Evolutionary conservation across 2,888 invertebrate species (phyloP), one percentile per base, ranked within the genome.

Genomic region (Odontocerum albicorne): DNA sequence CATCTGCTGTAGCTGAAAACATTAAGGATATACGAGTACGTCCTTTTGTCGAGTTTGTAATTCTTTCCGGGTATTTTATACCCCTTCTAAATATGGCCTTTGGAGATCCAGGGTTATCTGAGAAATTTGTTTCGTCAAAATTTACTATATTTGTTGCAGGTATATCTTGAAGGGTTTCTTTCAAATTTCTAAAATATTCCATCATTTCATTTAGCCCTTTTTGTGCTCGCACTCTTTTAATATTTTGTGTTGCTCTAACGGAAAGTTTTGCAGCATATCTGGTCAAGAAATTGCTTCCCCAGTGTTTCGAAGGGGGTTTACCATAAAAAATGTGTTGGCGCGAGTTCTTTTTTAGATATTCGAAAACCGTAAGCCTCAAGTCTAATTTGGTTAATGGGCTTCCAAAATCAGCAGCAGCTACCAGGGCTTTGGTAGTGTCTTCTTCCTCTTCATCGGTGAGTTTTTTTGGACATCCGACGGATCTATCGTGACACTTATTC

Each of bases 111-210:
- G 38, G 38, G 17, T 38, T 13, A 13, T 38, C 38, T 7, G 6
- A 16, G n/a, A 38, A 38, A 38, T 38, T 38, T 16, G 38, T 38
- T 16, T 38, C 38, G 38, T 38, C 38, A 12, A 38, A 38, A 38
- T 38, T 38, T 7, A 38, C 3, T 12, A 38, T 38, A 38, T 38
- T 38, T 38, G 38, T 38, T 15, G 38, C 16, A 38, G 38, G 38
- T 16, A 38, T 17, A 38, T 16, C 38, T 38, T 38, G 13, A 7
- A 38, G 17, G 17, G 16, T 16, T 38, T 8, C 13, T 13, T 38
- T 13, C 17, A 38, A 13, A 13, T 38, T 38, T 12, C 17, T 16
- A 38, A 38, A 38, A 17, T 16, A 38, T 7, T 13, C 15, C 38
- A 38, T 38, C 38, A 38, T 38, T 13, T 38, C 38, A 16, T 13